Conservation (phyloP, 1,140 invertebrate genomes). For the Eubasilissa regina region DNA sequence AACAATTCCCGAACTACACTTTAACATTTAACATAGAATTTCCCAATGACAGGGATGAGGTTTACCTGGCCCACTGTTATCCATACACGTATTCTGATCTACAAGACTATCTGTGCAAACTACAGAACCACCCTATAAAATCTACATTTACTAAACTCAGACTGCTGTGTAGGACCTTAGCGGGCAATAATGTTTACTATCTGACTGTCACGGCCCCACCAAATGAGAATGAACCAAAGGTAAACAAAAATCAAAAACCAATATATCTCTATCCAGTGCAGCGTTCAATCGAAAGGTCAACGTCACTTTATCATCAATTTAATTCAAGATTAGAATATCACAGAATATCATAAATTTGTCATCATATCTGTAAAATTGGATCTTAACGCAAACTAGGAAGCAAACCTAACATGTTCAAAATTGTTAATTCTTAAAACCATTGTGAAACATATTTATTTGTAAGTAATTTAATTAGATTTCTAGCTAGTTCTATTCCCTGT, state of each 20-base stretch:
- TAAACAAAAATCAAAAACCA: conserved; percentile 52
- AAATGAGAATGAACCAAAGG: conserved; percentile 72
- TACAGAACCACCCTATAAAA: conserved; percentile 85
- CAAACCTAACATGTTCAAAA: too few relatives aligned
- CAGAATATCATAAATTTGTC: too few relatives aligned
- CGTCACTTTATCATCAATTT: too few relatives aligned
- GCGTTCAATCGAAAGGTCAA: too few relatives aligned
- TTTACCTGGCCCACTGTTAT: conserved; percentile 97
- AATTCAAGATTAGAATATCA: too few relatives aligned
- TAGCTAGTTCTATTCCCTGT: too few relatives aligned
- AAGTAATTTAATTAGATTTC: too few relatives aligned
- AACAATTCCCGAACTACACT: conserved; percentile 81
- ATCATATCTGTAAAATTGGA: too few relatives aligned
- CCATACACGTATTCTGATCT: conserved; percentile 95
- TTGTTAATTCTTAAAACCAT: too few relatives aligned
- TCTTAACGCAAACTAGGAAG: too few relatives aligned
- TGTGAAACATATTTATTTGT: too few relatives aligned
- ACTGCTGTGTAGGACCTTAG: conserved; percentile 87
- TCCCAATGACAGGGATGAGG: conserved; percentile 89
- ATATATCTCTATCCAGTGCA: too few relatives aligned
- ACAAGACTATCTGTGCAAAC: conserved; percentile 82
- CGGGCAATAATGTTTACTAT: conserved; percentile 93
- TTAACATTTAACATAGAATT: conserved; percentile 95
- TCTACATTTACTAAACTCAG: conserved; percentile 85
- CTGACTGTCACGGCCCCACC: conserved; percentile 88